phyloP scores from a whole-genome alignment of 2,888 invertebrate genomes.

The Plemyria rubiginata region DNA sequence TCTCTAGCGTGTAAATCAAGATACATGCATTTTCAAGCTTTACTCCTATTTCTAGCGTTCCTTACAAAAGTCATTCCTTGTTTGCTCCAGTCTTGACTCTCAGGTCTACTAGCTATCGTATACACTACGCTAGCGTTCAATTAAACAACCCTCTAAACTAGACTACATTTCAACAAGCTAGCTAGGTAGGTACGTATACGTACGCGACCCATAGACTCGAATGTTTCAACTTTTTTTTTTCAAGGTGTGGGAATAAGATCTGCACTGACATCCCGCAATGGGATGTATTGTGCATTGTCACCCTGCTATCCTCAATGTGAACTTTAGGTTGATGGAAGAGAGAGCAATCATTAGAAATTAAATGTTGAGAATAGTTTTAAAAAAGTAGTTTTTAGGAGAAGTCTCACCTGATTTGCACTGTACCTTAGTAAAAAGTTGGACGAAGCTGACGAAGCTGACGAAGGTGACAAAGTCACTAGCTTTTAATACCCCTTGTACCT shows the following conservation, averaged over 20 bases:
- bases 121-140: constrained; percentile 66
- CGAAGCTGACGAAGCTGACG: not conserved
- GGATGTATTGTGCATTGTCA: too few relatives aligned
- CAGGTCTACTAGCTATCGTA: constrained; percentile 41
- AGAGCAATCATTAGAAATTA: too few relatives aligned
- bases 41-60: constrained; percentile 32
- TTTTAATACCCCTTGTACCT: not conserved
- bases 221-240: too few relatives aligned
- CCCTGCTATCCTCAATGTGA: too few relatives aligned
- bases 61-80: constrained; percentile 36
- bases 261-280: too few relatives aligned
- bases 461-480: not conserved
- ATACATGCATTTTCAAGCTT: constrained; percentile 13
- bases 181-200: constrained; percentile 24
- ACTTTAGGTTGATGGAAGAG: too few relatives aligned
- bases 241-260: too few relatives aligned
- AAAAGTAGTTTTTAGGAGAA: too few relatives aligned
- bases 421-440: not conserved
- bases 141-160: constrained; percentile 52
- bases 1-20: not conserved
- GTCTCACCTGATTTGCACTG: too few relatives aligned
- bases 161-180: constrained; percentile 30
- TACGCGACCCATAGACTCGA: too few relatives aligned
- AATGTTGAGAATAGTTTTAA: too few relatives aligned
- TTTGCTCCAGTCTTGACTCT: constrained; percentile 67